Conservation (phyloP, 2,888 invertebrate species). For the Esperia sulphurella region DNA sequence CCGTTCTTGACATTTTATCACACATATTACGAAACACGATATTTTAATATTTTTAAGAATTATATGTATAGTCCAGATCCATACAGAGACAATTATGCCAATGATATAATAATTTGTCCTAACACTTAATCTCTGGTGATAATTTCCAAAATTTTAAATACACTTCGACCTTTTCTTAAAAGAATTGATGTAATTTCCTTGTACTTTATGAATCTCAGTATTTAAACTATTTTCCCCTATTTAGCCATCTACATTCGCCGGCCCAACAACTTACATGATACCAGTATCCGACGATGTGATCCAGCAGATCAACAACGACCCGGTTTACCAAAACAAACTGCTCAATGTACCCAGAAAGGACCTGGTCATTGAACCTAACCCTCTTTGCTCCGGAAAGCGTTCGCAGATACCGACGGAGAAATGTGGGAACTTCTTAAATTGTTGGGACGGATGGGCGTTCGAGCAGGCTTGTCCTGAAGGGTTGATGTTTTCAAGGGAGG, state of each 20-base stretch:
- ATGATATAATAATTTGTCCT: too few species aligned
- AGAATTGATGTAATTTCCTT: too few species aligned
- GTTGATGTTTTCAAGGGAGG: constrained; percentile 78
- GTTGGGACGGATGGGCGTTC: constrained; percentile 84
- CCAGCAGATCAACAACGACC: constrained; percentile 53
- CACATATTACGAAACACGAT: too few species aligned
- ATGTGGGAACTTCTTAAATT: constrained; percentile 83
- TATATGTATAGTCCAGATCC: too few species aligned
- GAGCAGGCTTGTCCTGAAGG: constrained; percentile 83
- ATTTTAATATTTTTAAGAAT: too few species aligned
- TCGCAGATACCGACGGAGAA: constrained; percentile 81
- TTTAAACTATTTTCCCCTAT: constrained; percentile 7
- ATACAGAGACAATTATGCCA: too few species aligned
- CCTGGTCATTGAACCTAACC: constrained; percentile 46
- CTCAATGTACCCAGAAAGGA: constrained; percentile 43
- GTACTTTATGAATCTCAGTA: not conserved
- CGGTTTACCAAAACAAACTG: constrained; percentile 55
- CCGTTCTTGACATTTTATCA: too few species aligned
- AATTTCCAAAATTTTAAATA: too few species aligned
- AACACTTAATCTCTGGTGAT: too few species aligned
- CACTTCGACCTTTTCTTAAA: too few species aligned
- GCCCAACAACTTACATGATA: constrained; percentile 52
- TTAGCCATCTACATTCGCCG: constrained; percentile 38
- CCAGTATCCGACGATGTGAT: constrained; percentile 65
- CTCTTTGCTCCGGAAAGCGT: constrained; percentile 66